These are phyloP conservation scores for Leucopsar rothschildi DNA, from an alignment of 2,113 vertebrate species.

Conservation along the genomic window DNA sequence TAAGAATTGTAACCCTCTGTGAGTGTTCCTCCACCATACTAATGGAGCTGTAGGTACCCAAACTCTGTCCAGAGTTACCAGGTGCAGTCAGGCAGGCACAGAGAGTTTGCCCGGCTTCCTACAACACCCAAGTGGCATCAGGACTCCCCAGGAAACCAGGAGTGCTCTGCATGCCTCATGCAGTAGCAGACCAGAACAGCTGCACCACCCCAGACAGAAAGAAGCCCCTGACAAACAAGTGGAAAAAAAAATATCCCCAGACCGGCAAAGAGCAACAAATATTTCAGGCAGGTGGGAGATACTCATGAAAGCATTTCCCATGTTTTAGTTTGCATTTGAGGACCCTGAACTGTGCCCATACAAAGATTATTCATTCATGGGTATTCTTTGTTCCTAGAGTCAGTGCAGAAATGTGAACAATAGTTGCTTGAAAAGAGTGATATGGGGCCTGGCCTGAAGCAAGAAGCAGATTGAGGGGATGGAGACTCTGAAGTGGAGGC, in stretches of 20 bases:
- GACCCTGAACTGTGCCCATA: fast-evolving
- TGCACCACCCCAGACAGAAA: not conserved
- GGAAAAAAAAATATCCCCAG: not conserved
- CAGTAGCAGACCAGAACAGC: not conserved
- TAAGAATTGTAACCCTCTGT: not conserved
- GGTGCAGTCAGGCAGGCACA: not conserved
- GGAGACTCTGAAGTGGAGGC: not conserved
- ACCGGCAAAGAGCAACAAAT: not conserved
- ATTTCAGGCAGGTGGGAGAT: not conserved
- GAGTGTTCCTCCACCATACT: not conserved
- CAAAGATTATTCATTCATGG: fast-evolving
- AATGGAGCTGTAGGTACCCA: not conserved
- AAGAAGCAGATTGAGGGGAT: not conserved
- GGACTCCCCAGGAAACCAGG: not conserved
- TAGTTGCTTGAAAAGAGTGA: not conserved
- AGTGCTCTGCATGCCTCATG: not conserved
- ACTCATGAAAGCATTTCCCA: not conserved
- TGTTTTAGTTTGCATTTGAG: not conserved
- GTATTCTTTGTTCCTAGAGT: not conserved
- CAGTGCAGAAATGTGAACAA: not conserved
- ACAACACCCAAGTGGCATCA: not conserved
- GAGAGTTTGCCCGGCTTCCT: not conserved
- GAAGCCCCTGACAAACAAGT: not conserved
- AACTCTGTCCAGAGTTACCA: not conserved
- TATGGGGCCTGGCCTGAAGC: not conserved